Evolutionary conservation across 2,113 vertebrate species (phyloP).

Genomic region (Shinisaurus crocodilurus): DNA sequence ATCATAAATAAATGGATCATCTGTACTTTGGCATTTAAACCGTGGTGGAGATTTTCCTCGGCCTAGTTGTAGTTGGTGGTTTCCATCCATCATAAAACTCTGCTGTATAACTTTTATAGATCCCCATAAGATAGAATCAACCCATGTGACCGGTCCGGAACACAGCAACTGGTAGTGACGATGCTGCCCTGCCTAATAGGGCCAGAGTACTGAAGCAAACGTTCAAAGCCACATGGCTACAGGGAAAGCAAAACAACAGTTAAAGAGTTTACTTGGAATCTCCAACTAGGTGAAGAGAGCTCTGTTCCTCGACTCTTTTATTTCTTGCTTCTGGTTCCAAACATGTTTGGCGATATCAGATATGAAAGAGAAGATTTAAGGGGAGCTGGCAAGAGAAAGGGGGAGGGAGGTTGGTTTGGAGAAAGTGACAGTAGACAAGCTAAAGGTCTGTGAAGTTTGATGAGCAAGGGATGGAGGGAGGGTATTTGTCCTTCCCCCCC

Average conservation of each 20-base stretch:
- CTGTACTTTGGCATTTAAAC: background rate
- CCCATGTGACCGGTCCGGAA: background rate
- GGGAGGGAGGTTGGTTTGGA: background rate
- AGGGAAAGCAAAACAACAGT: background rate
- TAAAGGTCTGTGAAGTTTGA: background rate
- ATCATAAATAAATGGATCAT: background rate
- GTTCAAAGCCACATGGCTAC: background rate
- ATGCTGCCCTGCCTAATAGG: background rate
- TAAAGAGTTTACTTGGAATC: background rate
- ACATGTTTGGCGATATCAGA: background rate
- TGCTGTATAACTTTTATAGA: background rate
- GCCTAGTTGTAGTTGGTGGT: background rate
- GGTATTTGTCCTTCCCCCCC: background rate
- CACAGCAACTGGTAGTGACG: background rate
- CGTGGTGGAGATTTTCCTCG: background rate
- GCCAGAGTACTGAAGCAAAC: background rate
- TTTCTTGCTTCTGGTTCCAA: background rate
- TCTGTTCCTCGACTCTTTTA: background rate
- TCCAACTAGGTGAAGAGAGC: background rate
- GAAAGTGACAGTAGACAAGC: background rate
- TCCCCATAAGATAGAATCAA: background rate
- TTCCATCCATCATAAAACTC: background rate
- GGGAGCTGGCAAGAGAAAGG: background rate
- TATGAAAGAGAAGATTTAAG: background rate
- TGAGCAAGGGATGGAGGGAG: background rate